These are phyloP conservation scores for Etheostoma perlongum DNA, from an alignment of 2,797 vertebrate species.

Conservation along the genomic window DNA sequence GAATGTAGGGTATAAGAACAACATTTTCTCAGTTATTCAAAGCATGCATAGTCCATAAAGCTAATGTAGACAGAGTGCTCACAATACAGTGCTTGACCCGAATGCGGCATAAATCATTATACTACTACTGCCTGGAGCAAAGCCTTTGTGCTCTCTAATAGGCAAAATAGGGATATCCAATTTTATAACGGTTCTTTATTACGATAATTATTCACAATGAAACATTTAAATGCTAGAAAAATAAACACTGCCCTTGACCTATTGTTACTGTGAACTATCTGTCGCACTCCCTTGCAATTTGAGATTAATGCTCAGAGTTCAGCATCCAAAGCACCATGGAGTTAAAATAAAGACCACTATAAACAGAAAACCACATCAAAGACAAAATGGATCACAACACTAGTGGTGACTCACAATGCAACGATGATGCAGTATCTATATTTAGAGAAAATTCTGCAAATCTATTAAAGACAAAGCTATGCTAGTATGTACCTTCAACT, in stretches of 20 bases:
- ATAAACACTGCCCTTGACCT: slow-evolving; percentile 36
- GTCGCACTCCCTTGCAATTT: slow-evolving; percentile 25
- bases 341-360: slow-evolving; percentile 31
- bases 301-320: slow-evolving; percentile 45
- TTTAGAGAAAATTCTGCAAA: slow-evolving; percentile 25
- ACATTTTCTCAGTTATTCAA: slow-evolving; percentile 52
- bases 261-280: slow-evolving; percentile 20
- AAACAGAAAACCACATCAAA: slow-evolving; percentile 31
- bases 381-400: neutral
- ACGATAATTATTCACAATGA: slow-evolving; percentile 24
- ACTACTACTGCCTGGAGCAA: slow-evolving; percentile 38
- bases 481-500: slow-evolving; percentile 32
- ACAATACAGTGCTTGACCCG: slow-evolving; percentile 46
- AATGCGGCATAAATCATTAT: slow-evolving; percentile 61
- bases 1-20: slow-evolving; percentile 10
- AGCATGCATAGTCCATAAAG: slow-evolving; percentile 22
- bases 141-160: slow-evolving; percentile 32
- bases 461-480: slow-evolving; percentile 19
- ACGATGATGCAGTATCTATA: neutral
- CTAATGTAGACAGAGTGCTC: slow-evolving; percentile 34
- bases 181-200: slow-evolving; percentile 38
- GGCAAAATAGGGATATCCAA: slow-evolving; percentile 30
- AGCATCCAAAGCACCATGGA: neutral
- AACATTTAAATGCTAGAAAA: slow-evolving; percentile 27
- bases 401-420: slow-evolving; percentile 3